Evolutionary conservation across 2,113 vertebrate species (phyloP), one percentile per base, ranked within the genome.

Genomic region (Rhabdomys dilectus): DNA sequence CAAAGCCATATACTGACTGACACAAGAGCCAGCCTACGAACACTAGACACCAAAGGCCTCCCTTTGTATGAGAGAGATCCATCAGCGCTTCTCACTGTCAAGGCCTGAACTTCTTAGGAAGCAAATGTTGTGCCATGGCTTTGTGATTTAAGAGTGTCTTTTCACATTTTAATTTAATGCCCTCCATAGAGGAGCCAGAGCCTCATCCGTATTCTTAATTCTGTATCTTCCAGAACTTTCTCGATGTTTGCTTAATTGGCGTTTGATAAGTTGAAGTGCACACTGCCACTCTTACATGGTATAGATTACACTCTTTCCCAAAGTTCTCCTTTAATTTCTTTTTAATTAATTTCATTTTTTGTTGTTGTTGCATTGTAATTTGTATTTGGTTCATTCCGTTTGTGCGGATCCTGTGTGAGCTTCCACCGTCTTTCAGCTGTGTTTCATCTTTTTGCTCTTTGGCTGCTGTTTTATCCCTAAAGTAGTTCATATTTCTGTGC

Each of bases 251-350:
- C 22, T 75, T 75, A n/a, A 21, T 42, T 42, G 39, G 24, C 0
- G 8, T 80, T 53, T 53, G 22, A 12, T 2, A 0, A 3, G n/a
- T 7, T 19, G 42, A 42, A 31, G 51, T 1, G 4, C 1, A 13
- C 2, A 4, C 19, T 24, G 3, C 53, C 36, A 0, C 0, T 0
- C 17, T 17, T 12, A 45, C 51, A 0, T 7, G 7, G 2, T 0
- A 1, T 1, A 17, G 19, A 56, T 1, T 77, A 4, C 6, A 5
- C 13, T 77, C 31, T 39, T 62, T 36, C 39, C 34, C 78, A n/a
- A 51, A 51, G 51, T 51, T 51, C 51, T 51, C 51, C 51, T 51
- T 51, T 51, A 51, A 51, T 51, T 51, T 51, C 48, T 51, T 51
- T 51, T 11, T 11, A 51, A 51, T 16, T 31, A 5, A 19, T 11